These are phyloP conservation scores for Alitta virens DNA, from an alignment of 2,888 invertebrate species.

Conservation along the genomic window DNA sequence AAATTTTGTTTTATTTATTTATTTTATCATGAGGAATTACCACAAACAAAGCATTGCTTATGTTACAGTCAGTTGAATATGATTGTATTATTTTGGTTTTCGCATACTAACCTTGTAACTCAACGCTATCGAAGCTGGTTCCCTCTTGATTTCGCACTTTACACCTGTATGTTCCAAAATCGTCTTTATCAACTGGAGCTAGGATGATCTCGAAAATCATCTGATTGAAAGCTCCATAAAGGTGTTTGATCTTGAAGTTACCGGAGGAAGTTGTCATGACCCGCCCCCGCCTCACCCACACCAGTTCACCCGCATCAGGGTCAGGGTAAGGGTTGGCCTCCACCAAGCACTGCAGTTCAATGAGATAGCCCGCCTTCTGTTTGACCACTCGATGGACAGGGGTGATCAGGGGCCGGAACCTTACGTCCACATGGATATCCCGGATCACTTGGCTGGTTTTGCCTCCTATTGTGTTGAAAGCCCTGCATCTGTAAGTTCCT, in stretches of 20 bases:
- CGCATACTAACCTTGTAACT: slow-evolving; percentile 21
- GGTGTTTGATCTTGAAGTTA: slow-evolving; percentile 22
- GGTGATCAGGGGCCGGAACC: slow-evolving; percentile 26
- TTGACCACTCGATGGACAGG: slow-evolving; percentile 7
- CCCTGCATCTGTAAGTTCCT: slow-evolving; percentile 26
- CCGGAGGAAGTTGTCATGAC: background rate
- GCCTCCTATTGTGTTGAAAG: slow-evolving; percentile 21
- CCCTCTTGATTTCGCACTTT: slow-evolving; percentile 25
- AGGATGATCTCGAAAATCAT: slow-evolving; percentile 32
- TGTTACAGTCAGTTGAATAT: too few relatives aligned
- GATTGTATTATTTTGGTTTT: too few relatives aligned
- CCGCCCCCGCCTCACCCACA: slow-evolving; percentile 22
- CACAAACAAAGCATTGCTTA: too few relatives aligned
- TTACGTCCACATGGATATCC: slow-evolving; percentile 21
- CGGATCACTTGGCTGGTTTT: background rate
- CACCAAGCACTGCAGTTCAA: slow-evolving; percentile 31
- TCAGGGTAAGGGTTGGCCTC: slow-evolving; percentile 30
- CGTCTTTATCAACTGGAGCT: slow-evolving; percentile 23
- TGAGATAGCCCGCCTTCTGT: slow-evolving; percentile 29
- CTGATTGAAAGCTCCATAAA: slow-evolving; percentile 30
- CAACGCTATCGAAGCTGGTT: slow-evolving; percentile 5
- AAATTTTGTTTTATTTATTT: too few relatives aligned
- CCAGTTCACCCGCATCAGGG: slow-evolving; percentile 5
- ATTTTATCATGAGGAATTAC: too few relatives aligned
- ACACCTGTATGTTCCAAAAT: slow-evolving; percentile 30